Evolutionary conservation across 2,113 vertebrate genomes (phyloP).

Genomic region (Gymnocephalus cernua): DNA sequence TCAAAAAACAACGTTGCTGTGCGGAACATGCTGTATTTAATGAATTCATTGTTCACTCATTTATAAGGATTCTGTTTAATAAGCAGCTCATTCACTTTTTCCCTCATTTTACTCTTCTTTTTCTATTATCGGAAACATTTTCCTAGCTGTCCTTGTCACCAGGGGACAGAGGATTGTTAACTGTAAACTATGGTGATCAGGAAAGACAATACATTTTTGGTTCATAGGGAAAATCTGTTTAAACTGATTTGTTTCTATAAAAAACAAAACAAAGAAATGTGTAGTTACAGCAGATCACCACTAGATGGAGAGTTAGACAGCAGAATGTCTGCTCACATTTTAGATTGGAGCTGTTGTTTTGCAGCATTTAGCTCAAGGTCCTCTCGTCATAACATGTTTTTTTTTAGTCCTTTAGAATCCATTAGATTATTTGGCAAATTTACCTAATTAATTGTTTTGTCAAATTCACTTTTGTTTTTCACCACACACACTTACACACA

Average conservation of each 20-base stretch:
- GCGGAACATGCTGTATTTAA: background rate
- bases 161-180: background rate
- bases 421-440: background rate
- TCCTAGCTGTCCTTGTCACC: background rate
- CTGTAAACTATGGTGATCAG: background rate
- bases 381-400: background rate
- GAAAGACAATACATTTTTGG: background rate
- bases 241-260: background rate
- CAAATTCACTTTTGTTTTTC: background rate
- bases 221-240: background rate
- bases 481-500: background rate
- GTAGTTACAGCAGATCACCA: conserved; percentile 63
- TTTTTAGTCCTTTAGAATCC: background rate
- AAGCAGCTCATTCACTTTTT: background rate
- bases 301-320: conserved; percentile 77
- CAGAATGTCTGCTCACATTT: conserved; percentile 41
- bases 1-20: background rate
- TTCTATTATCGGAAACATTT: background rate
- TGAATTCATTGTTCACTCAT: background rate
- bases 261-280: background rate
- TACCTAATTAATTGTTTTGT: background rate
- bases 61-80: background rate
- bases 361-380: background rate
- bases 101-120: background rate
- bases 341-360: conserved; percentile 7